These are phyloP conservation scores for Pterobdella sp. DNA, from an alignment of 2,888 invertebrate genomes.

Conservation along the genomic window DNA sequence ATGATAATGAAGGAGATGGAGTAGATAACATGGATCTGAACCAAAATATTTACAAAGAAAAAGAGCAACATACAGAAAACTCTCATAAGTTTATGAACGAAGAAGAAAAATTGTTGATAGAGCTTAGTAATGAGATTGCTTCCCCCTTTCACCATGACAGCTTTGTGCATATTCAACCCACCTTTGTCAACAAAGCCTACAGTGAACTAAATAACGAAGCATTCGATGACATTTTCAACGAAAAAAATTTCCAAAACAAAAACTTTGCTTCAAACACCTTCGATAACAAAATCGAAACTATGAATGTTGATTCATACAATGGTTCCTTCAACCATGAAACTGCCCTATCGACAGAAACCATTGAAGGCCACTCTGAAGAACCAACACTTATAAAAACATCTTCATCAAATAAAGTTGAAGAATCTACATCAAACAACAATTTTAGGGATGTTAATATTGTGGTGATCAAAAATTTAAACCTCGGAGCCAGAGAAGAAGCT, in stretches of 20 bases:
- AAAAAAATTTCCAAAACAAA: background rate
- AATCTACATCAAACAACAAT: background rate
- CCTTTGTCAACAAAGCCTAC: slow-evolving; percentile 13
- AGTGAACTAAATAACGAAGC: background rate
- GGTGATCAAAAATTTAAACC: background rate
- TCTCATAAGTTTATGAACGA: background rate
- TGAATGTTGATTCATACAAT: background rate
- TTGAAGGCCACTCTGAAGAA: background rate
- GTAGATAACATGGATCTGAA: background rate
- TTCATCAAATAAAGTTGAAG: background rate
- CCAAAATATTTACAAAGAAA: background rate
- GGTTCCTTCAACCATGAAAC: background rate
- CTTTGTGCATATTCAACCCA: slow-evolving; percentile 4
- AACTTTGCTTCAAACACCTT: background rate
- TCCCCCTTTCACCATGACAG: slow-evolving; percentile 3
- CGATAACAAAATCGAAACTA: background rate
- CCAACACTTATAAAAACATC: background rate
- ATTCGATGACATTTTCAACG: slow-evolving; percentile 1
- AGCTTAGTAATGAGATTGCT: background rate
- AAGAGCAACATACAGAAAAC: background rate
- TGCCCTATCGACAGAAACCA: background rate
- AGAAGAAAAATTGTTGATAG: background rate
- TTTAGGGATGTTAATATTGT: slow-evolving; percentile 2
- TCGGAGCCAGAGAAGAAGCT: background rate
- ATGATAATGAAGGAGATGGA: background rate